Evolutionary conservation across 2,888 invertebrate species (phyloP).

Genomic region (Halocaridina rubra): DNA sequence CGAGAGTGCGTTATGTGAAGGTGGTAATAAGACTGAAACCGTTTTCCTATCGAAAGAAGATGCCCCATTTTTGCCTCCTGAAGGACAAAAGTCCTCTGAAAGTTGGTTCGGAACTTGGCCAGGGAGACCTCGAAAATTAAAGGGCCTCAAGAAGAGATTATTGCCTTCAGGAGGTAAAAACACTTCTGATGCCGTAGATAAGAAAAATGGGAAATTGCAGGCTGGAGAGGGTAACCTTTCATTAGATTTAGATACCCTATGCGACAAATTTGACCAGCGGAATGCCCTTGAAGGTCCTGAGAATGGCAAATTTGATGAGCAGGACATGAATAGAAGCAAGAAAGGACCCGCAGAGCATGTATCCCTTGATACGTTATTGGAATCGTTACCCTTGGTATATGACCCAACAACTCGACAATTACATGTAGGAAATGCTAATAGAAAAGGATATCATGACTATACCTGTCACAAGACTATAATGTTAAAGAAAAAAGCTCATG

Average conservation of each 20-base stretch:
- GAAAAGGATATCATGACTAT: constrained; percentile 26
- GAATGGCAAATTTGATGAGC: background rate
- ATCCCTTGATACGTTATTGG: constrained; percentile 38
- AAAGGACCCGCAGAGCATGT: background rate
- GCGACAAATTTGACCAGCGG: no score
- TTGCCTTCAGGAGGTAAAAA: constrained; percentile 10
- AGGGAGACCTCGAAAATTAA: constrained; percentile 39
- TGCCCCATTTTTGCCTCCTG: background rate
- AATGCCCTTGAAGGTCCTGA: no score
- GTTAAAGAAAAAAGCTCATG: background rate
- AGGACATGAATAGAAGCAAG: background rate
- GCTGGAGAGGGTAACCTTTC: background rate
- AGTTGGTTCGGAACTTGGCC: constrained; percentile 47
- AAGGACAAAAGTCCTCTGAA: constrained; percentile 16
- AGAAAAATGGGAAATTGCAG: background rate
- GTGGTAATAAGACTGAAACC: background rate
- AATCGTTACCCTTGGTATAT: constrained; percentile 43
- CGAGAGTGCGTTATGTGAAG: background rate
- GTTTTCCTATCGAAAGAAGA: background rate
- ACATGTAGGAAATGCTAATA: constrained; percentile 7
- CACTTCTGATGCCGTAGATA: background rate
- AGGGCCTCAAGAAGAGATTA: constrained; percentile 34
- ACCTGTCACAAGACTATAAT: background rate
- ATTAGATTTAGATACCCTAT: background rate
- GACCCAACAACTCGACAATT: constrained; percentile 38